Conservation (phyloP, 1,140 invertebrate species). For the Stegodyphus mimosarum region DNA sequence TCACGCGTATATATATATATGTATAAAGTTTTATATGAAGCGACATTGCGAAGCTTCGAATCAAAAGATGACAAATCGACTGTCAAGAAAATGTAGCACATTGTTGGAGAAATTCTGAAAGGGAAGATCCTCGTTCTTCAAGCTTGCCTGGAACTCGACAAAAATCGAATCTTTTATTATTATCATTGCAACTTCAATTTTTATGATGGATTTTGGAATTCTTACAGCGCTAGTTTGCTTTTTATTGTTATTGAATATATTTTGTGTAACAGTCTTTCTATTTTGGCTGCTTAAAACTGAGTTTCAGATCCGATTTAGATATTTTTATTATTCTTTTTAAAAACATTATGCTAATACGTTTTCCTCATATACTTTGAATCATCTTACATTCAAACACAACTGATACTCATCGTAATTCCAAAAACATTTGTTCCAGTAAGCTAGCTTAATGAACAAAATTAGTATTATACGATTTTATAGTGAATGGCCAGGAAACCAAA, state of each 20-base stretch:
- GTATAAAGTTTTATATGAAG: not conserved
- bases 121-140: not conserved
- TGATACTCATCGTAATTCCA: too few relatives aligned
- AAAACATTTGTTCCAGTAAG: too few relatives aligned
- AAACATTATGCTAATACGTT: too few relatives aligned
- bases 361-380: too few relatives aligned
- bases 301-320: too few relatives aligned
- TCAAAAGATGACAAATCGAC: conserved; percentile 42
- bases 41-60: not conserved
- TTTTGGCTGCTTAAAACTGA: too few relatives aligned
- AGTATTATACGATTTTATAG: too few relatives aligned
- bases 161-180: conserved; percentile 24
- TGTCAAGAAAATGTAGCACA: conserved; percentile 48
- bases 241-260: not conserved
- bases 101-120: conserved; percentile 4
- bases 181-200: conserved; percentile 14
- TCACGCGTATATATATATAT: conserved; percentile 7
- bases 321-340: too few relatives aligned
- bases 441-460: too few relatives aligned
- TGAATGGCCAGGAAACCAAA: too few relatives aligned
- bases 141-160: not conserved
- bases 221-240: not conserved
- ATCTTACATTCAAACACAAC: too few relatives aligned
- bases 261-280: not conserved
- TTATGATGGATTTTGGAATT: not conserved